These are phyloP conservation scores for Sigmodon hispidus DNA, from an alignment of 2,113 vertebrate species.

Conservation along the genomic window DNA sequence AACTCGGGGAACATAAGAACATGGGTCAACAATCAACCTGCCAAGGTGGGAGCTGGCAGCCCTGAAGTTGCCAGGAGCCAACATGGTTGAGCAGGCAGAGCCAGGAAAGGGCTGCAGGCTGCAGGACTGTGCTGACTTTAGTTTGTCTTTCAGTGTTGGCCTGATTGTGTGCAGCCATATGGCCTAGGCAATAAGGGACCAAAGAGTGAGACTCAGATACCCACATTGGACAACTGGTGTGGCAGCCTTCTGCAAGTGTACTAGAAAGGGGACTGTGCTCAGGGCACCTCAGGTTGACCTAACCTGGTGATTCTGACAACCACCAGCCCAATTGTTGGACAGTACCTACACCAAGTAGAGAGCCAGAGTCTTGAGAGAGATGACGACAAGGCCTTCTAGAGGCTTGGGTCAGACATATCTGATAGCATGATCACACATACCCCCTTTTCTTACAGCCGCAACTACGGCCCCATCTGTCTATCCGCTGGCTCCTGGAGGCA, in stretches of 20 bases:
- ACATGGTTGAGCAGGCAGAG: no score
- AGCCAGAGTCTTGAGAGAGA: not conserved
- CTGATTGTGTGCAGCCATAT: not conserved
- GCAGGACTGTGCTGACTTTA: not conserved
- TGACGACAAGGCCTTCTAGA: not conserved
- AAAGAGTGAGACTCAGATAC: no score
- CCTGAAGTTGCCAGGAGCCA: not conserved
- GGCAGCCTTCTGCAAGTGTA: not conserved
- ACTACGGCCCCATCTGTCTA: conserved; percentile 58
- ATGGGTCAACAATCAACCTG: not conserved
- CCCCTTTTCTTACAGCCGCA: conserved; percentile 34
- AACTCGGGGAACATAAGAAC: not conserved
- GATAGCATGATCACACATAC: rapidly evolving
- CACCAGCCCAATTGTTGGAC: not conserved
- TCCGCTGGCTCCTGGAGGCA: not conserved
- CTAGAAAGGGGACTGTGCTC: rapidly evolving
- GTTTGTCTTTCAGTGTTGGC: no score
- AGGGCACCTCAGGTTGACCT: not conserved
- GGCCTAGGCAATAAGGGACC: no score
- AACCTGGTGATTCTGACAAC: not conserved
- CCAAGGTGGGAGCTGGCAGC: not conserved
- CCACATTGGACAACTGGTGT: rapidly evolving
- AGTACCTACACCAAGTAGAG: no score
- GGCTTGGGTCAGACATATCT: not conserved
- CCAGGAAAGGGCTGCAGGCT: no score